phyloP scores from a whole-genome alignment of 2,888 invertebrate species.

The Tenthredo distinguenda region DNA sequence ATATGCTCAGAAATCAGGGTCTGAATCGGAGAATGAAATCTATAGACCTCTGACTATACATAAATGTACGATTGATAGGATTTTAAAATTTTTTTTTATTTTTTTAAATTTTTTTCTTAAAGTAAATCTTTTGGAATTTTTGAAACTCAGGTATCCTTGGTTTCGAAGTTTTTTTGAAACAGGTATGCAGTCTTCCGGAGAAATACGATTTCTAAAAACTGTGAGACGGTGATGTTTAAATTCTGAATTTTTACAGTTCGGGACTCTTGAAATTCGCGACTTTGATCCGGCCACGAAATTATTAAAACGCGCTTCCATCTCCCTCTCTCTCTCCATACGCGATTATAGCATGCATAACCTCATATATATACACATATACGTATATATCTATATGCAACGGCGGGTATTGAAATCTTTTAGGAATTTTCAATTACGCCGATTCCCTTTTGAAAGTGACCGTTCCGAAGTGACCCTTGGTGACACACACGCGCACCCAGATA shows the following conservation, averaged over 20 bases:
- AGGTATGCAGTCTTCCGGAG: too few relatives aligned
- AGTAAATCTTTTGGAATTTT: too few relatives aligned
- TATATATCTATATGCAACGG: background rate
- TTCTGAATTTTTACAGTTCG: too few relatives aligned
- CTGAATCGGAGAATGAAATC: background rate
- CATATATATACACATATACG: background rate
- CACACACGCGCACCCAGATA: background rate
- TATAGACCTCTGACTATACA: background rate
- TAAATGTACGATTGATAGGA: too few relatives aligned
- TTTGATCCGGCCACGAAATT: too few relatives aligned
- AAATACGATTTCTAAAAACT: too few relatives aligned
- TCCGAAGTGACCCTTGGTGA: background rate
- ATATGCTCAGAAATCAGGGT: background rate
- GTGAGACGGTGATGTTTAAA: too few relatives aligned
- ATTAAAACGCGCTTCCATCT: background rate
- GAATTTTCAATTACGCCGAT: slow-evolving; percentile 39
- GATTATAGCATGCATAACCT: background rate
- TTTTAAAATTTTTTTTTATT: too few relatives aligned
- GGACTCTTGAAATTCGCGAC: too few relatives aligned
- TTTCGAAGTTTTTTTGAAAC: too few relatives aligned
- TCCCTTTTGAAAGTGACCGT: slow-evolving; percentile 34
- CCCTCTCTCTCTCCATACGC: background rate
- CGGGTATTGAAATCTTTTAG: slow-evolving; percentile 24
- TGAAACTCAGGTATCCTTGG: too few relatives aligned
- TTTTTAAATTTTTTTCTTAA: too few relatives aligned